Percentiles rank a stretch among this genome's conserved stretches.
Conservation (phyloP, 92 coral and sea anemone species). For the Virgularia gustaviana region DNA sequence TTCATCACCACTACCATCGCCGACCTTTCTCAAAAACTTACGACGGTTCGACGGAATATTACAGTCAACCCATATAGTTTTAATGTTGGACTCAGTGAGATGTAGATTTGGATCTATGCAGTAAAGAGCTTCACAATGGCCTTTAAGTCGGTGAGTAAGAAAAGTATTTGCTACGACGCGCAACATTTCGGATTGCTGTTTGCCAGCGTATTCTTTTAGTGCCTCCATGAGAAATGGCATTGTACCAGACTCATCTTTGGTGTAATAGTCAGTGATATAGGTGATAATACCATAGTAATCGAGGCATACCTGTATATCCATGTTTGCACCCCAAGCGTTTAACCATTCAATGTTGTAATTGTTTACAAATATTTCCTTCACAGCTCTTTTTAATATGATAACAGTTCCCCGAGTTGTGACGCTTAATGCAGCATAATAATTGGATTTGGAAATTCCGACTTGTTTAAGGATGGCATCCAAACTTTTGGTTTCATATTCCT, state of each 20-base stretch:
- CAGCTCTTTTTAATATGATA: conserved; percentile 8
- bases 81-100: conserved; percentile 11
- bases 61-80: conserved; percentile 12
- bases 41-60: conserved; percentile 5
- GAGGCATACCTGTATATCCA: conserved; percentile 25
- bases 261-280: conserved; percentile 18
- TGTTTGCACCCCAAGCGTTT: conserved; percentile 13
- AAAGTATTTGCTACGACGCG: background rate
- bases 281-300: too few species aligned
- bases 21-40: conserved; percentile 14
- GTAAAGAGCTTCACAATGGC: conserved; percentile 7
- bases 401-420: conserved; percentile 20
- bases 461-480: conserved; percentile 5
- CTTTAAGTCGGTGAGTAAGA: conserved; percentile 5
- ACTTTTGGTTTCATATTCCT: conserved; percentile 2
- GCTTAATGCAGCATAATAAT: conserved; percentile 8
- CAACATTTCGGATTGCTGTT: conserved; percentile 9
- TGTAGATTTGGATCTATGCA: conserved; percentile 11
- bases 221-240: conserved; percentile 18
- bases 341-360: conserved; percentile 29
- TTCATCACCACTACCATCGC: background rate
- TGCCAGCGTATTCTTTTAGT: conserved; percentile 5
- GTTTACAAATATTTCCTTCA: conserved; percentile 22
- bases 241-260: too few species aligned
- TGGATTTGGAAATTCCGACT: conserved; percentile 6